Conservation (phyloP, 1,140 invertebrate species). For the Drosophila arizonae region DNA sequence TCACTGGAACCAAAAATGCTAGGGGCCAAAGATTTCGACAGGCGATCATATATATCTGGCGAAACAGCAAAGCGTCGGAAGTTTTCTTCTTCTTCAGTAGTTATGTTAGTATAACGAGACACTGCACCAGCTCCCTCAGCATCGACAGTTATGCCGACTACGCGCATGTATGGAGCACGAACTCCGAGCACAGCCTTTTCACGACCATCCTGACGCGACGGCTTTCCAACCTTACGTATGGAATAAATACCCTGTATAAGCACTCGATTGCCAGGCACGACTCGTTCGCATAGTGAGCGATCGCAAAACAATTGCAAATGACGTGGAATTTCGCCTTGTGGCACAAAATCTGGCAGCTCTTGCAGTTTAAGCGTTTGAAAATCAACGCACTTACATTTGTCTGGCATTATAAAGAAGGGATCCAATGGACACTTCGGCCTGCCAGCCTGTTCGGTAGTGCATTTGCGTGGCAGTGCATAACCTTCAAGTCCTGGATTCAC, state of each 20-base stretch:
- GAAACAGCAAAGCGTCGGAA: constrained; percentile 93
- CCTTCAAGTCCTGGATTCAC: constrained; percentile 98
- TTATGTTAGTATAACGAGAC: constrained; percentile 84
- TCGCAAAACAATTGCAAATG: constrained; percentile 98
- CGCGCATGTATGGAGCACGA: constrained; percentile 95
- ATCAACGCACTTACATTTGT: constrained; percentile 98
- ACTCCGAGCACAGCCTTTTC: constrained; percentile 96
- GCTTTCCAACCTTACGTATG: constrained; percentile 93
- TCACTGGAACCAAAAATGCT: constrained; percentile 98
- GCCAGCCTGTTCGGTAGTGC: constrained; percentile 95
- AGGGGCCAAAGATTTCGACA: constrained; percentile 96
- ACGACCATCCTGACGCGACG: constrained; percentile 85
- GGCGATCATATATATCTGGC: constrained; percentile 94
- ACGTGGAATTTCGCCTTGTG: constrained; percentile 99
- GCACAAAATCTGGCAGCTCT: constrained; percentile 97
- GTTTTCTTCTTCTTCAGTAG: constrained; percentile 95
- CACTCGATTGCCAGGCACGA: constrained; percentile 98
- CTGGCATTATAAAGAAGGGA: constrained; percentile 98
- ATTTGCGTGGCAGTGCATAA: constrained; percentile 97
- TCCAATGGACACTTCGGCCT: constrained; percentile 97
- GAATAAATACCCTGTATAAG: constrained; percentile 97
- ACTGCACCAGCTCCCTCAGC: constrained; percentile 90
- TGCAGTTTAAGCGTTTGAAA: constrained; percentile 94
- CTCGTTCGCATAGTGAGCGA: constrained; percentile 95
- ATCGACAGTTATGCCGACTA: constrained; percentile 95